phyloP scores from a whole-genome alignment of 2,797 vertebrate species.

The Gephyroberyx darwinii region DNA sequence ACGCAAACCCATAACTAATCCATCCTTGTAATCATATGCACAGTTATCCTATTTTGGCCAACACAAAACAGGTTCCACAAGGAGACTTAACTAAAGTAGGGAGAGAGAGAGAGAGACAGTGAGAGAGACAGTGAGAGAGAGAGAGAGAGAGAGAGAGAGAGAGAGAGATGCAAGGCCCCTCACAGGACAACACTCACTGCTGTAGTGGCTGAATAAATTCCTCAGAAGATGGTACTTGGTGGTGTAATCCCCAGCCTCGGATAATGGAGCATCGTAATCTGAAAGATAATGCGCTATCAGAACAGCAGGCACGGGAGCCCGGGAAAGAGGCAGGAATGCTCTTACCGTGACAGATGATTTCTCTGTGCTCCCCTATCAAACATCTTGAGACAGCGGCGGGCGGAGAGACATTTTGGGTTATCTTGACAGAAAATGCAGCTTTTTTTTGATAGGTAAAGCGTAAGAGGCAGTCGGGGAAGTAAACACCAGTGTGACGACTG shows the following conservation, averaged over 20 bases:
- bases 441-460: conserved; percentile 35
- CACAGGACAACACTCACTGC: conserved; percentile 80
- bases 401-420: conserved; percentile 66
- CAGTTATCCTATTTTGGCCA: conserved; percentile 62
- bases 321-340: conserved; percentile 57
- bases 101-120: neutral
- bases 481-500: conserved; percentile 40
- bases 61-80: conserved; percentile 57
- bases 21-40: conserved; percentile 60
- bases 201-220: conserved; percentile 83
- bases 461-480: conserved; percentile 44
- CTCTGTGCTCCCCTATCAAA: conserved; percentile 64
- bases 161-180: conserved; percentile 37
- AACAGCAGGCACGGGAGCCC: conserved; percentile 64
- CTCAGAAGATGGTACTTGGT: conserved; percentile 89
- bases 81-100: conserved; percentile 59
- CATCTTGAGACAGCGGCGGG: conserved; percentile 66
- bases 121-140: neutral
- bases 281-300: conserved; percentile 80
- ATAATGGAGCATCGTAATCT: conserved; percentile 95
- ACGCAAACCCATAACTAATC: conserved; percentile 36
- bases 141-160: conserved; percentile 30
- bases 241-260: conserved; percentile 93
- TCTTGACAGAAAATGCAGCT: conserved; percentile 64
- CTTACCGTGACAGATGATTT: conserved; percentile 63